A percentile compares a stretch with the other conserved stretches of the same genome.
These are phyloP conservation scores for Atherinomorus stipes DNA, from an alignment of 2,113 vertebrate genomes.

Conservation along the genomic window DNA sequence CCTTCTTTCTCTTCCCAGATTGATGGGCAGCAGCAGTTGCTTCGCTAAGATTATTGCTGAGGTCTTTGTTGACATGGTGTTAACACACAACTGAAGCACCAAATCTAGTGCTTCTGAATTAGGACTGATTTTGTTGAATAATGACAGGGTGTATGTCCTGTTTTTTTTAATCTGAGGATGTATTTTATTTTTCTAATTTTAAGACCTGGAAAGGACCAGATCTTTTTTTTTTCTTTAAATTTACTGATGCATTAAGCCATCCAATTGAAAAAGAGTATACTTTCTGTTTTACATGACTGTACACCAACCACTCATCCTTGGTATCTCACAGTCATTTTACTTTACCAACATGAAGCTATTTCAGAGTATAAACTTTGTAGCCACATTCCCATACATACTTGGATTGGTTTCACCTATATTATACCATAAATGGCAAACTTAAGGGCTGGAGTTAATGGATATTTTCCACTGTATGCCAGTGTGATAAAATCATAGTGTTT, in stretches of 20 bases:
- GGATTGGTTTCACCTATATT: not conserved
- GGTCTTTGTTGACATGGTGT: not conserved
- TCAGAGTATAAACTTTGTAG: constrained; percentile 7
- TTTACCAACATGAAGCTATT: not conserved
- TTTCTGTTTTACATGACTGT: no score
- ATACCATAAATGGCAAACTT: not conserved
- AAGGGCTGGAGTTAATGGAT: not conserved
- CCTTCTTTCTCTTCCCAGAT: no score
- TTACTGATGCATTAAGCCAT: no score
- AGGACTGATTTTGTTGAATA: not conserved
- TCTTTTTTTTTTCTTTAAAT: not conserved
- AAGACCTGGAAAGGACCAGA: not conserved
- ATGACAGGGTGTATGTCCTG: not conserved
- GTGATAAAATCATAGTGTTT: not conserved
- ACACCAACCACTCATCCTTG: no score
- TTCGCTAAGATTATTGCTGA: not conserved
- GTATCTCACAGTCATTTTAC: not conserved
- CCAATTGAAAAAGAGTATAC: no score
- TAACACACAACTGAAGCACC: not conserved
- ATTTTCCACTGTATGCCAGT: constrained; percentile 3
- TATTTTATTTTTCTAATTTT: not conserved
- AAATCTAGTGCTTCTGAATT: not conserved
- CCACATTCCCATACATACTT: not conserved
- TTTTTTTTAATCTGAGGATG: not conserved
- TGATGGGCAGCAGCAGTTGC: no score